Evolutionary conservation across 2,113 vertebrate species (phyloP), one percentile per base, ranked within the genome.

Genomic region (Festucalex cinctus): DNA sequence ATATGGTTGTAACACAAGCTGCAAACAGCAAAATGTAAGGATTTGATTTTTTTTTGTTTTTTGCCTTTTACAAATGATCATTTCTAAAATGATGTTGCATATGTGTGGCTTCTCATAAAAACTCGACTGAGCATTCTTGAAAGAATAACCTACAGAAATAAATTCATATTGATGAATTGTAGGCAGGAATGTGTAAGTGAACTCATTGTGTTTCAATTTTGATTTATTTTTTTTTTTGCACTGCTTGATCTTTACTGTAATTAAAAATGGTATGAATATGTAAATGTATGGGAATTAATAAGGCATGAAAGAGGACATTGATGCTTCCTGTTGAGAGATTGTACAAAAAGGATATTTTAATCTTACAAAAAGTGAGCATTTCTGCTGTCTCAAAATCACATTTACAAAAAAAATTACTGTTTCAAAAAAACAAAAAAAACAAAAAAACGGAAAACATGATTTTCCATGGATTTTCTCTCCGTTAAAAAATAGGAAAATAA

Each of bases 331-430:
- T 26, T 54, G 51, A 54, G 22, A 53, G 22, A 53, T 24, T 49
- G 46, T 13, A 53, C 49, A 53, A 53, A 51, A 56, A 56, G 6
- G 14, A 57, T 32, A 57, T 14, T 32, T 32, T 17, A 32, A 54
- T 54, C 19, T 26, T 56, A 28, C 54, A 32, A 26, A 1, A 35
- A 54, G 24, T 59, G 48, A 46, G 67, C 19, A 28, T n/a, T n/a
- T 13, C 20, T 17, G 5, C 62, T 20, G 37, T 70, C 39, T 61
- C 71, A 9, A 68, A 80, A 61, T 54, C 6, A 69, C 46, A 49
- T 46, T 22, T 71, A 85, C 20, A 41, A 62, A 62, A 62, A 62
- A 43, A 26, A 41, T 28, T 9, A 14, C 26, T 37, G 35, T 22
- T 24, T 61, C 36, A 22, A 61, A n/a, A n/a, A n/a, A n/a, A n/a